Evolutionary conservation across 2,888 invertebrate species (phyloP).

Genomic region (Brachylomia viminalis): DNA sequence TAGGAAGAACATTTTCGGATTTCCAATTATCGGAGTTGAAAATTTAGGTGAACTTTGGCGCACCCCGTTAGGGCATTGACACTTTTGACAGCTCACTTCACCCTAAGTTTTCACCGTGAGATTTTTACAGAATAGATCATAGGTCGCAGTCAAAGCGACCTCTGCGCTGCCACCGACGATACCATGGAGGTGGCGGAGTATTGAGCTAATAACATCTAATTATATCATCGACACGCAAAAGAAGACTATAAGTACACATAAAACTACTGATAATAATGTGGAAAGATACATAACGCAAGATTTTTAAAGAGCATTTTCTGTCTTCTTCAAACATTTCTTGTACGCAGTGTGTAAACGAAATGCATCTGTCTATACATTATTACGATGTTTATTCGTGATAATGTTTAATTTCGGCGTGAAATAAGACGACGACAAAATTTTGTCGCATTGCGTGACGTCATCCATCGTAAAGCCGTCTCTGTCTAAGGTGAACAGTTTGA

Average conservation of each 20-base stretch:
- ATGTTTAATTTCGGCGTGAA: too few relatives aligned
- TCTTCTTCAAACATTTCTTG: background rate
- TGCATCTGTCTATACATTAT: background rate
- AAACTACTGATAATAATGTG: background rate
- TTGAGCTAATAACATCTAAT: background rate
- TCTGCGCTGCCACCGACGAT: background rate
- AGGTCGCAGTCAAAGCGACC: background rate
- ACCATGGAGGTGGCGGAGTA: too few relatives aligned
- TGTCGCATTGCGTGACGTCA: background rate
- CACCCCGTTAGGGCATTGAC: too few relatives aligned
- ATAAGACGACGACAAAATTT: background rate
- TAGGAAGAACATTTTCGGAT: too few relatives aligned
- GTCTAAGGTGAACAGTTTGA: background rate
- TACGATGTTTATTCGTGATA: background rate
- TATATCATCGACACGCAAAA: background rate
- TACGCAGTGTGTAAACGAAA: background rate
- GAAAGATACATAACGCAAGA: slow-evolving; percentile 10
- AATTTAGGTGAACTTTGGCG: too few relatives aligned
- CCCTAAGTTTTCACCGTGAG: background rate
- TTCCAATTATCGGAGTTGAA: too few relatives aligned
- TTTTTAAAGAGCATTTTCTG: background rate
- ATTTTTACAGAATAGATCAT: background rate
- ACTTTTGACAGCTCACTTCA: background rate
- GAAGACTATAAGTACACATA: background rate
- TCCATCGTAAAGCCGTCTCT: background rate